Evolutionary conservation across 2,888 invertebrate genomes (phyloP).

Genomic region (Auanema sp.): DNA sequence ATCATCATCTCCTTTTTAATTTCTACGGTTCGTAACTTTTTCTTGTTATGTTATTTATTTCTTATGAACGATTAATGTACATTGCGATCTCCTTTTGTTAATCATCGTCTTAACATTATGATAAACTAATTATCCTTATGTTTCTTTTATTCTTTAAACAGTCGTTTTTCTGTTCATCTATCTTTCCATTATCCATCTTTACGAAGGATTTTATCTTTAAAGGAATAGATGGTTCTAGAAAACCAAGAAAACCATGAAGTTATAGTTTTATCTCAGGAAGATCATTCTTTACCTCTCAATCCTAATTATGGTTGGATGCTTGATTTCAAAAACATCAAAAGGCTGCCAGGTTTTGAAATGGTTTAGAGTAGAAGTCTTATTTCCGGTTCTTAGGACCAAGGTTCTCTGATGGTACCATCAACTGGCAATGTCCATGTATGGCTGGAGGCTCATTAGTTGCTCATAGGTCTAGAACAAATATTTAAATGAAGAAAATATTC

Average conservation of each 20-base stretch:
- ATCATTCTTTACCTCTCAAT: conserved; percentile 26
- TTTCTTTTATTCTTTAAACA: too few relatives aligned
- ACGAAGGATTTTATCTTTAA: neutral
- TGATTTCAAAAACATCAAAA: conserved; percentile 11
- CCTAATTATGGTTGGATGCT: conserved; percentile 23
- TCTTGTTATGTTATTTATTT: neutral
- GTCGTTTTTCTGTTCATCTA: too few relatives aligned
- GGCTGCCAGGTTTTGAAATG: conserved; percentile 1
- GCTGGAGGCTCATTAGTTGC: conserved; percentile 40
- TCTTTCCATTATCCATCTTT: neutral
- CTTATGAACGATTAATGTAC: too few relatives aligned
- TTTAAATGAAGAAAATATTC: too few relatives aligned
- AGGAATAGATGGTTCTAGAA: neutral
- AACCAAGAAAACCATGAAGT: conserved; percentile 24
- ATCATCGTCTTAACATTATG: too few relatives aligned
- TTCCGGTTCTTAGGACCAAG: conserved; percentile 36
- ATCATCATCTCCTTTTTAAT: neutral
- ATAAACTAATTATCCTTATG: too few relatives aligned
- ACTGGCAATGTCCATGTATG: conserved; percentile 47
- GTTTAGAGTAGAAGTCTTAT: too few relatives aligned
- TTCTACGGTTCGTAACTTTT: neutral
- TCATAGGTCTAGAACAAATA: conserved; percentile 25
- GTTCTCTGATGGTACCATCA: conserved; percentile 36
- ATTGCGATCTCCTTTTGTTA: too few relatives aligned
- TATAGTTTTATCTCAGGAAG: conserved; percentile 20